Evolutionary conservation across 2,888 invertebrate genomes (phyloP).

Genomic region (Dione vanillae): DNA sequence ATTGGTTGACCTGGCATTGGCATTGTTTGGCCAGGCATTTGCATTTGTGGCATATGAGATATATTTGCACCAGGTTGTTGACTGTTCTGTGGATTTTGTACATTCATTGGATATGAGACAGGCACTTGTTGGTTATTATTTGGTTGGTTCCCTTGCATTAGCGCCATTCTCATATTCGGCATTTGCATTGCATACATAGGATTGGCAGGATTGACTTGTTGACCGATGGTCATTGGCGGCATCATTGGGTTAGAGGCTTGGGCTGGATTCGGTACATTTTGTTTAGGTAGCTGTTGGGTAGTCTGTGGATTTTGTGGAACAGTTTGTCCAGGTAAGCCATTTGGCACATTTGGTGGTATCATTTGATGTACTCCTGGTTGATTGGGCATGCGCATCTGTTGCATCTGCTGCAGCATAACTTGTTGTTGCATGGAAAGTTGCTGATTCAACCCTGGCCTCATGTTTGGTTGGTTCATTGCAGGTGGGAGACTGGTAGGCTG

Average conservation of each 20-base stretch:
- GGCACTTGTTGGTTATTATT: constrained; percentile 63
- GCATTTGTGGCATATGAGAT: constrained; percentile 62
- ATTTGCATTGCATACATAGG: constrained; percentile 72
- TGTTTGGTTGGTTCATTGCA: constrained; percentile 64
- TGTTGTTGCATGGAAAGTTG: constrained; percentile 69
- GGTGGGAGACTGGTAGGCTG: constrained; percentile 60
- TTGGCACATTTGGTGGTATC: constrained; percentile 62
- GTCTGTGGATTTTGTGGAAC: constrained; percentile 53
- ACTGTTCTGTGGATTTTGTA: constrained; percentile 61
- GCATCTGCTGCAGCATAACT: constrained; percentile 75
- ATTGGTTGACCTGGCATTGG: constrained; percentile 47
- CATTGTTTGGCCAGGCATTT: constrained; percentile 59
- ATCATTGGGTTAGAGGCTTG: constrained; percentile 56
- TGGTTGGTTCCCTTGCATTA: constrained; percentile 65
- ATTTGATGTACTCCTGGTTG: constrained; percentile 61
- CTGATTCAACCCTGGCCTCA: constrained; percentile 62
- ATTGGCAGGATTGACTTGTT: constrained; percentile 65
- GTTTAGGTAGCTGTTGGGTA: constrained; percentile 58
- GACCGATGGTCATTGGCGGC: constrained; percentile 63
- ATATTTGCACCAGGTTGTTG: constrained; percentile 60
- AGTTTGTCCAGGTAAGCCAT: constrained; percentile 33
- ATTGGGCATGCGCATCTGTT: constrained; percentile 72
- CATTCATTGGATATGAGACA: constrained; percentile 63
- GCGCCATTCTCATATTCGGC: constrained; percentile 74
- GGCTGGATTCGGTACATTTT: constrained; percentile 63